These are phyloP conservation scores for Dermatophagoides farinae DNA, from an alignment of 1,140 invertebrate genomes.

Conservation along the genomic window DNA sequence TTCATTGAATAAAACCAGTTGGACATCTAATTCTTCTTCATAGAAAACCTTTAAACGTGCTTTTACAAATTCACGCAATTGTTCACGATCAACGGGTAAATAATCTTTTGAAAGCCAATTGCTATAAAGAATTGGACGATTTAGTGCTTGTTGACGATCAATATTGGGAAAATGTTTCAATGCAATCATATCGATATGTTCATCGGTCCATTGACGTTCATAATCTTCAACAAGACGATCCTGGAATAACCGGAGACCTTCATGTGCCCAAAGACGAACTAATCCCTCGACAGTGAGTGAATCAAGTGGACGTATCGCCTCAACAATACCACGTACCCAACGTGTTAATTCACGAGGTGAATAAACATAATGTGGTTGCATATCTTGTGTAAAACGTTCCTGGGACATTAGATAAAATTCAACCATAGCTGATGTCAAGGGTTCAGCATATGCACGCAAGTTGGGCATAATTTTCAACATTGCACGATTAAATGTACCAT, in stretches of 20 bases:
- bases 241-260: constrained; percentile 92
- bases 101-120: constrained; percentile 99
- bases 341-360: constrained; percentile 98
- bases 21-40: constrained; percentile 97
- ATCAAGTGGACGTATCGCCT: constrained; percentile 83
- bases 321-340: constrained; percentile 97
- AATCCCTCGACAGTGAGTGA: constrained; percentile 73
- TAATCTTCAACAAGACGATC: constrained; percentile 69
- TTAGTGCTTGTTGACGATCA: constrained; percentile 59
- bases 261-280: constrained; percentile 93
- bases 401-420: constrained; percentile 93
- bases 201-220: constrained; percentile 92
- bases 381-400: constrained; percentile 95
- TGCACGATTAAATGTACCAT: constrained; percentile 90
- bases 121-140: constrained; percentile 82
- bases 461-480: constrained; percentile 82
- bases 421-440: constrained; percentile 95
- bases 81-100: constrained; percentile 80
- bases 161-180: constrained; percentile 85
- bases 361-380: constrained; percentile 99
- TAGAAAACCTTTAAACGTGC: constrained; percentile 93
- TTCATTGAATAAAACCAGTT: constrained; percentile 92
- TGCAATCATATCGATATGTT: constrained; percentile 84
- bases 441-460: constrained; percentile 75
- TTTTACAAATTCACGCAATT: constrained; percentile 84